Conservation (phyloP, 2,113 vertebrate species). For the Tachycineta bicolor region DNA sequence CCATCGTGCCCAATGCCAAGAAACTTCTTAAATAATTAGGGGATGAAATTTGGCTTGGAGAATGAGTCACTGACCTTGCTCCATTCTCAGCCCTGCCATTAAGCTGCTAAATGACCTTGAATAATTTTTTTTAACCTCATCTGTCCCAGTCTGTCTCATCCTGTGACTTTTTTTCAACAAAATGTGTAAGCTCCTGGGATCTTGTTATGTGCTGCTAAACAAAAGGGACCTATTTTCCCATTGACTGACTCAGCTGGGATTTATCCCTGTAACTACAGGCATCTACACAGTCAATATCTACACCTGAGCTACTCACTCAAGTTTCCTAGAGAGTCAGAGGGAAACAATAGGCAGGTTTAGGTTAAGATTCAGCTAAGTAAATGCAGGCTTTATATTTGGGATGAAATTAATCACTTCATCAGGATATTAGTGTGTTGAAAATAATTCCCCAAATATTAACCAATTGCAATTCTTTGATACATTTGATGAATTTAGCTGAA, state of each 20-base stretch:
- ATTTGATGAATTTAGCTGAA: background rate
- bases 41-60: background rate
- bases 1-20: background rate
- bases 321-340: background rate
- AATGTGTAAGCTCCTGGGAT: background rate
- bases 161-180: background rate
- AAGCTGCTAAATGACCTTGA: slow-evolving; percentile 41
- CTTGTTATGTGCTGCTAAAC: background rate
- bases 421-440: background rate
- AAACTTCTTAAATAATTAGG: slow-evolving; percentile 4
- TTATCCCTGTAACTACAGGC: background rate
- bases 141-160: slow-evolving; percentile 9
- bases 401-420: background rate
- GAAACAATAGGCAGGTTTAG: background rate
- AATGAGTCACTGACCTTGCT: background rate
- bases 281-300: background rate
- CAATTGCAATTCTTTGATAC: background rate
- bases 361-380: background rate
- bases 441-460: background rate
- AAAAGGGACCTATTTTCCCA: background rate
- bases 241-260: background rate
- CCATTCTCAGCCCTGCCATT: background rate
- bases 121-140: background rate
- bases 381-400: background rate
- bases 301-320: background rate